Evolutionary conservation across 2,888 invertebrate species (phyloP).

Genomic region (Phengaris arion): DNA sequence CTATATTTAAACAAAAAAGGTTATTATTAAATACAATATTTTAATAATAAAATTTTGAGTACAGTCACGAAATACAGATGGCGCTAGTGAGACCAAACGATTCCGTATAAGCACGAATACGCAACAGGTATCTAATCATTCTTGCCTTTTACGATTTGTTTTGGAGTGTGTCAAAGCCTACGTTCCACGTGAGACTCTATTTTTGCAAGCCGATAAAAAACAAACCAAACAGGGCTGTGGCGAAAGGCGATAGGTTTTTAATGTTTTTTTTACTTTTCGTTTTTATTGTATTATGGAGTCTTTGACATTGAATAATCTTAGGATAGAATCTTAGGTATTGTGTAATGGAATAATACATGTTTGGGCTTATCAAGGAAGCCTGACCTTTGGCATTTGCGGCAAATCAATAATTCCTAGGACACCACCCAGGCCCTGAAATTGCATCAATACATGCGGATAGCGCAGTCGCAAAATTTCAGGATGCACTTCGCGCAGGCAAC

Average conservation of each 20-base stretch:
- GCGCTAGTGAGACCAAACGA: background rate
- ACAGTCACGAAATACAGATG: background rate
- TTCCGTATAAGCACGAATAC: background rate
- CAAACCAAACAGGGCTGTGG: too few species aligned
- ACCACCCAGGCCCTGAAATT: slow-evolving; percentile 4
- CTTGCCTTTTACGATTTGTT: slow-evolving; percentile 2
- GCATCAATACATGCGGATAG: slow-evolving; percentile 14
- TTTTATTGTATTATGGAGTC: too few species aligned
- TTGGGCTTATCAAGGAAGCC: background rate
- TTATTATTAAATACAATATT: background rate
- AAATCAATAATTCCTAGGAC: slow-evolving; percentile 20
- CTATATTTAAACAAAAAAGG: background rate
- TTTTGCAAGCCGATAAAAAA: too few species aligned
- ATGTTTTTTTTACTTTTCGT: too few species aligned
- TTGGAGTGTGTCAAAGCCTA: background rate
- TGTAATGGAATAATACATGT: background rate
- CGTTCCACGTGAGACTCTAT: background rate
- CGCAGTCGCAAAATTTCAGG: slow-evolving; percentile 17
- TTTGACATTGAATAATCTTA: too few species aligned
- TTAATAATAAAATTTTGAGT: background rate
- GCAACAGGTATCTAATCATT: background rate
- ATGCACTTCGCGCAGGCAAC: slow-evolving; percentile 22
- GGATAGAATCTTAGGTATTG: too few species aligned
- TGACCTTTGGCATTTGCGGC: slow-evolving; percentile 11
- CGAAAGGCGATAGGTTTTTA: too few species aligned